Evolutionary conservation across 2,888 invertebrate species (phyloP).

Genomic region (Cacoxenus indagator): DNA sequence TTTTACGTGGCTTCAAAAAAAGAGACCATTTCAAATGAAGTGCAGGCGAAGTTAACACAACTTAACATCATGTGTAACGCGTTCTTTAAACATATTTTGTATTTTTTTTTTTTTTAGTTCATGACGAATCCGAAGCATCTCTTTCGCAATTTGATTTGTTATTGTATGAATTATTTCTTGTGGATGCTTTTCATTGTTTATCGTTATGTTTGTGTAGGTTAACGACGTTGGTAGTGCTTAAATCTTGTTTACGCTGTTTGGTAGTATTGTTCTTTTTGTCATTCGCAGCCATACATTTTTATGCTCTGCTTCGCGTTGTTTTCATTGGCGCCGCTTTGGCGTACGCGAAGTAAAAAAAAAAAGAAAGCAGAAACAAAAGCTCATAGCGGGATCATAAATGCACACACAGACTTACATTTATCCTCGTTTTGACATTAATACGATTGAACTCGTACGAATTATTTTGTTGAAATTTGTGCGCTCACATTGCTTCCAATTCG

Average conservation of each 20-base stretch:
- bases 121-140: background rate
- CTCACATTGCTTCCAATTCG: too few species aligned
- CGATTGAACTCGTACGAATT: too few species aligned
- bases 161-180: background rate
- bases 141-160: background rate
- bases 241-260: background rate
- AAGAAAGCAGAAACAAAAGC: background rate
- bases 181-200: background rate
- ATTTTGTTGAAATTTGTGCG: too few species aligned
- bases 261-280: background rate
- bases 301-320: background rate
- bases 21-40: too few species aligned
- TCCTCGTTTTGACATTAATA: too few species aligned
- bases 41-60: too few species aligned
- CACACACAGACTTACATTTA: too few species aligned
- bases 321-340: slow-evolving; percentile 4
- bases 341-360: background rate
- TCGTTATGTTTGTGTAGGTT: slow-evolving; percentile 3
- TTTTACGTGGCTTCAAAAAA: too few species aligned
- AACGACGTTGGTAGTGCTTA: background rate
- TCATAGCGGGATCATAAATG: too few species aligned
- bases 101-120: background rate
- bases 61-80: too few species aligned
- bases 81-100: background rate
- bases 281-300: background rate